Conservation (phyloP, 2,888 invertebrate species). For the Hartigia nigra region DNA sequence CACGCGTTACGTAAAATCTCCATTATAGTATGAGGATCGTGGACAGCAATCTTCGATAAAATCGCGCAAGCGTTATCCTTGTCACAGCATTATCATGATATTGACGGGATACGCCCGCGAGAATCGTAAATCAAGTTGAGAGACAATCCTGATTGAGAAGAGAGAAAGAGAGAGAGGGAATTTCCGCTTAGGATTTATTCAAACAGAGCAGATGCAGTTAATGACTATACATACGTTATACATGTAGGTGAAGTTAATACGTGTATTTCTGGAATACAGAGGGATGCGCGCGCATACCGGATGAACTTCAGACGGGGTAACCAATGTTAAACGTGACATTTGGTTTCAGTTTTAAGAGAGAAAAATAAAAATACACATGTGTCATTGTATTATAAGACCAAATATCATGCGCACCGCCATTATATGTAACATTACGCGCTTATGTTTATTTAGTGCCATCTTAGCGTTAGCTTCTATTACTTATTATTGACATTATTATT, state of each 20-base stretch:
- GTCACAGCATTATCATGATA: background rate
- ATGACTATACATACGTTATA: background rate
- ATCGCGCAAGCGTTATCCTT: background rate
- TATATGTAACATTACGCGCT: conserved; percentile 4
- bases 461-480: conserved; percentile 1
- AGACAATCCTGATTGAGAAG: background rate
- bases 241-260: background rate
- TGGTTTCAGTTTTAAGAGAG: conserved; percentile 6
- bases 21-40: background rate
- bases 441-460: conserved; percentile 22
- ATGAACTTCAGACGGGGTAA: background rate
- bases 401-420: conserved; percentile 38
- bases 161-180: background rate
- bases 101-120: background rate
- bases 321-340: background rate
- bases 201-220: background rate
- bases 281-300: background rate
- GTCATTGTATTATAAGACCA: conserved; percentile 51
- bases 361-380: conserved; percentile 18
- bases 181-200: background rate
- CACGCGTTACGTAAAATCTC: background rate
- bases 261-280: background rate
- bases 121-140: background rate
- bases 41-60: background rate
- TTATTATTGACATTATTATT: conserved; percentile 31